Conservation (phyloP, 2,797 vertebrate genomes). For the Bovichtus diacanthus region DNA sequence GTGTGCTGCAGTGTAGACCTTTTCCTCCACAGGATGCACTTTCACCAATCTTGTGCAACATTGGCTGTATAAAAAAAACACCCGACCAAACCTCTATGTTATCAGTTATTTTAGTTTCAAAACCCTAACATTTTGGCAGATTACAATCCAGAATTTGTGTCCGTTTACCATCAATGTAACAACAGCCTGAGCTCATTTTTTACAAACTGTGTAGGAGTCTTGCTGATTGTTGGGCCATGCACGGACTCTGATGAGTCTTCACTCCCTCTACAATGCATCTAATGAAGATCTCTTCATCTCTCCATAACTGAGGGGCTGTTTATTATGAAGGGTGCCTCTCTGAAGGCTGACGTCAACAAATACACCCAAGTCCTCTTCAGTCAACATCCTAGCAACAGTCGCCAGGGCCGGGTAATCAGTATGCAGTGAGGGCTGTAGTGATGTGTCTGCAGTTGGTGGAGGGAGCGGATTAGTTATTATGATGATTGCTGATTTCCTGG, state of each 20-base stretch:
- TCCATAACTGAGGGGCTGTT: neutral
- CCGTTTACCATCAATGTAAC: neutral
- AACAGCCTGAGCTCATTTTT: neutral
- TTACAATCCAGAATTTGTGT: neutral
- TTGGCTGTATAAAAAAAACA: too few species aligned
- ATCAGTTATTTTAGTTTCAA: neutral
- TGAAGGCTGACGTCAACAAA: constrained; percentile 42
- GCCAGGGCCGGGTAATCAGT: constrained; percentile 55
- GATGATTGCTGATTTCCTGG: constrained; percentile 55
- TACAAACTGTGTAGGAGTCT: neutral
- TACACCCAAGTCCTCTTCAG: neutral
- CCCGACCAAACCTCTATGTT: neutral
- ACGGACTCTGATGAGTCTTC: neutral
- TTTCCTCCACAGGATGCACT: neutral
- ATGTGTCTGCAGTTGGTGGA: constrained; percentile 38
- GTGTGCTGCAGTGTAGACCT: too few species aligned
- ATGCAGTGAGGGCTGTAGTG: constrained; percentile 50
- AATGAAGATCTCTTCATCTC: neutral
- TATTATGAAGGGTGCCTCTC: neutral
- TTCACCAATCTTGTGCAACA: too few species aligned
- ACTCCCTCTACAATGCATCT: neutral
- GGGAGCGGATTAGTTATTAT: constrained; percentile 58
- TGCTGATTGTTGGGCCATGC: neutral
- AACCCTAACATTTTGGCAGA: neutral
- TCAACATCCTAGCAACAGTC: constrained; percentile 71